phyloP scores from a whole-genome alignment of 2,113 vertebrate genomes.

The Brachyhypopomus gauderio region DNA sequence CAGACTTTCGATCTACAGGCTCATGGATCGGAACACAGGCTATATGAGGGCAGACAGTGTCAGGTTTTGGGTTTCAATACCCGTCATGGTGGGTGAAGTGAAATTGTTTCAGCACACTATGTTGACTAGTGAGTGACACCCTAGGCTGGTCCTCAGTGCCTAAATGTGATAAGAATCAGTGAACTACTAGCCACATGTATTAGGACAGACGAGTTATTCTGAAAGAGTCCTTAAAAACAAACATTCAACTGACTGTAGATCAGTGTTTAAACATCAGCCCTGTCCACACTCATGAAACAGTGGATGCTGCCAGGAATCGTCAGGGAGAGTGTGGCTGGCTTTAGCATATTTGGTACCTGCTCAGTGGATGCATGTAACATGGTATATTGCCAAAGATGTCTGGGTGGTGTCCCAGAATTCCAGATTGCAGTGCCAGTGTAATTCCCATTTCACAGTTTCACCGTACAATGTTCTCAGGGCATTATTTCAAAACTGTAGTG shows the following conservation, averaged over 20 bases:
- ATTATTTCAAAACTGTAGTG: too few relatives aligned
- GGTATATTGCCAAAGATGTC: neutral
- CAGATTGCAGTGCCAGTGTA: constrained; percentile 9
- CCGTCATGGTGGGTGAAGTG: neutral
- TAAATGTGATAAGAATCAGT: neutral
- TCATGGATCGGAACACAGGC: neutral
- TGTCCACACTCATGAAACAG: too few relatives aligned
- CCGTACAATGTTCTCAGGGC: neutral
- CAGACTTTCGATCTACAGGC: neutral
- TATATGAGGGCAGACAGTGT: neutral
- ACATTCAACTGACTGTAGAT: too few relatives aligned
- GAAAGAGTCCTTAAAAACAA: neutral
- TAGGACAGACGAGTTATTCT: neutral
- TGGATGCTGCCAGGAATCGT: too few relatives aligned
- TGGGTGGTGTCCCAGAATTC: neutral
- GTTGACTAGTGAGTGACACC: neutral
- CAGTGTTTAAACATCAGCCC: too few relatives aligned
- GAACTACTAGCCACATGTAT: neutral
- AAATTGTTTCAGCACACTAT: neutral
- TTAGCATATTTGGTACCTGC: too few relatives aligned
- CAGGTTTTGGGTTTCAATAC: neutral
- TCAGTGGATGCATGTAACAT: too few relatives aligned
- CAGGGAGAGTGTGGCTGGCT: too few relatives aligned
- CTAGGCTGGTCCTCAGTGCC: neutral
- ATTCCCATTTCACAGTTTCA: neutral